phyloP scores from a whole-genome alignment of 2,113 vertebrate species.

The Triplophysa rosa region DNA sequence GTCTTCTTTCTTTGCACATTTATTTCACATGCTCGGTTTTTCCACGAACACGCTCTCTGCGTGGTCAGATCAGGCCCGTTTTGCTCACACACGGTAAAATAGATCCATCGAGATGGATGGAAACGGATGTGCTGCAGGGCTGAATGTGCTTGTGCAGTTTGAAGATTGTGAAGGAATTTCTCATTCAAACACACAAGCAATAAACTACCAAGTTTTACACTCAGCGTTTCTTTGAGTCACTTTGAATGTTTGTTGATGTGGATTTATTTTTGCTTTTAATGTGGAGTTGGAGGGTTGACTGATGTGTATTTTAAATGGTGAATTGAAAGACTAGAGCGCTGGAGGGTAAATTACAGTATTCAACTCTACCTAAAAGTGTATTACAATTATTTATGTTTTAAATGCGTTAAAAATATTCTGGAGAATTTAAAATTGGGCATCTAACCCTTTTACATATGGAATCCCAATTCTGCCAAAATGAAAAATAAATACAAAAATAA shows the following conservation, averaged over 20 bases:
- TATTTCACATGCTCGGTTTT: conserved; percentile 7
- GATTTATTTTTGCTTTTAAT: too few relatives aligned
- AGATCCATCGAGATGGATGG: not conserved
- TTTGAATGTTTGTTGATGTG: not conserved
- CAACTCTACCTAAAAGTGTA: too few relatives aligned
- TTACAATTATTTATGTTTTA: too few relatives aligned
- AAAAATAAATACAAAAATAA: too few relatives aligned
- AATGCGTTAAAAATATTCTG: too few relatives aligned
- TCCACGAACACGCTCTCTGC: not conserved
- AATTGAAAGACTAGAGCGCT: too few relatives aligned
- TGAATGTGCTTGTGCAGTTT: conserved; percentile 44
- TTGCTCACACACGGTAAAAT: conserved; percentile 32
- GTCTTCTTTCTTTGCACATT: conserved; percentile 27
- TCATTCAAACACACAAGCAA: conserved; percentile 50
- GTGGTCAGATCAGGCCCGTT: not conserved
- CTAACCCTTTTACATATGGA: too few relatives aligned
- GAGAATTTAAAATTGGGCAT: too few relatives aligned
- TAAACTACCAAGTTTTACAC: conserved; percentile 59
- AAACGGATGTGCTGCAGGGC: conserved; percentile 15
- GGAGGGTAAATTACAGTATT: too few relatives aligned
- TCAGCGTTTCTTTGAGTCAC: not conserved
- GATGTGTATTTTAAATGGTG: too few relatives aligned
- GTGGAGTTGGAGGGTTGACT: too few relatives aligned
- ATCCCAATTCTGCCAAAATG: too few relatives aligned
- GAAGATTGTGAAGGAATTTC: conserved; percentile 36